Conservation (phyloP, 2,888 invertebrate species). For the Thecocarcelia acutangulata region DNA sequence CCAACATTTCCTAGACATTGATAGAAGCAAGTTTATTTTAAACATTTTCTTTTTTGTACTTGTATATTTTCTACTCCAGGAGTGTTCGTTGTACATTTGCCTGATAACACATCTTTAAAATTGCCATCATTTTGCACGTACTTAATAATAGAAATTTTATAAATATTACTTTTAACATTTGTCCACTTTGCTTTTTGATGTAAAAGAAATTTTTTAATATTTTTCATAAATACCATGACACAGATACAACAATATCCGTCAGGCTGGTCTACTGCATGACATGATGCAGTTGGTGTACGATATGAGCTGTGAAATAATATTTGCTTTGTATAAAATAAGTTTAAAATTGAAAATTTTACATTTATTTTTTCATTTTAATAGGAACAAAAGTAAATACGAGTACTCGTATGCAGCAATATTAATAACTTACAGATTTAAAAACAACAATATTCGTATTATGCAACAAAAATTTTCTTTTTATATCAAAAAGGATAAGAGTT, state of each 20-base stretch:
- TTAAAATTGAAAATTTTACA: no score
- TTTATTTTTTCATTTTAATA: no score
- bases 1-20: neutral
- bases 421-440: no score
- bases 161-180: conserved; percentile 46
- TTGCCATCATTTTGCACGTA: conserved; percentile 66
- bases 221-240: neutral
- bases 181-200: conserved; percentile 6
- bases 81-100: conserved; percentile 5
- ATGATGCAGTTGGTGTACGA: no score
- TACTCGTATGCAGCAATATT: no score
- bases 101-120: conserved; percentile 52
- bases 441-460: no score
- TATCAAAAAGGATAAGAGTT: no score
- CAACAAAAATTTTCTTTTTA: no score
- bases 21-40: no score
- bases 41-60: neutral
- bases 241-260: neutral
- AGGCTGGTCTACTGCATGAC: neutral
- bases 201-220: conserved; percentile 3
- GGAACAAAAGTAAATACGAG: no score
- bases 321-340: no score
- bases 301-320: no score
- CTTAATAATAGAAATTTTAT: conserved; percentile 60
- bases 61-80: neutral